Percentiles rank a stretch among this genome's conserved stretches.
Evolutionary conservation across 1,140 invertebrate genomes (phyloP).

Genomic region (Panagrolaimus sp.): DNA sequence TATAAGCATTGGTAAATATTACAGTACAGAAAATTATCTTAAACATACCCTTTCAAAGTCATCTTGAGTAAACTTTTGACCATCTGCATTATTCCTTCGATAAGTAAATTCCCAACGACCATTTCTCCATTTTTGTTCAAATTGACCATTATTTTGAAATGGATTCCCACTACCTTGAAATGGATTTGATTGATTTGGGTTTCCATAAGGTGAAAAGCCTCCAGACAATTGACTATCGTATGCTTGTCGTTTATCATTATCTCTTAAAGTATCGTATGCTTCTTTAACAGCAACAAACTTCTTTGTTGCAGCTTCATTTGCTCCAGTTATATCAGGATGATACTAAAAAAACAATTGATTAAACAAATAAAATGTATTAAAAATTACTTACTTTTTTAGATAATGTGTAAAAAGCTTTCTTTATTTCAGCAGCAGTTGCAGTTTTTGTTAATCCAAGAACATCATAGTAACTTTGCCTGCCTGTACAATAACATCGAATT

Average conservation of each 20-base stretch:
- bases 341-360: neutral
- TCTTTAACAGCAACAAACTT: constrained; percentile 12
- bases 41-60: too few relatives aligned
- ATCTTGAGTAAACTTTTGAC: too few relatives aligned
- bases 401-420: constrained; percentile 12
- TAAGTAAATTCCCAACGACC: too few relatives aligned
- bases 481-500: constrained; percentile 5
- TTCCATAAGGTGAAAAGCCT: neutral
- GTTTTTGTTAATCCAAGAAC: neutral
- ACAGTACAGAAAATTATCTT: too few relatives aligned
- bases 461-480: neutral
- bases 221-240: neutral
- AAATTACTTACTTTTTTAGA: neutral
- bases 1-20: too few relatives aligned
- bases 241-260: neutral
- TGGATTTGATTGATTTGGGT: neutral
- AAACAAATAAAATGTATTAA: neutral
- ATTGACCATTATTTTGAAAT: too few relatives aligned
- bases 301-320: constrained; percentile 10
- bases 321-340: neutral
- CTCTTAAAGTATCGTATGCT: constrained; percentile 8
- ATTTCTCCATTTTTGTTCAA: too few relatives aligned
- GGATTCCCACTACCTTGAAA: too few relatives aligned
- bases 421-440: neutral
- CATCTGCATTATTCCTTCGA: too few relatives aligned